Base-by-base conservation (phyloP, 1,140 invertebrate genomes). In the Potamilus streckersoni region DNA sequence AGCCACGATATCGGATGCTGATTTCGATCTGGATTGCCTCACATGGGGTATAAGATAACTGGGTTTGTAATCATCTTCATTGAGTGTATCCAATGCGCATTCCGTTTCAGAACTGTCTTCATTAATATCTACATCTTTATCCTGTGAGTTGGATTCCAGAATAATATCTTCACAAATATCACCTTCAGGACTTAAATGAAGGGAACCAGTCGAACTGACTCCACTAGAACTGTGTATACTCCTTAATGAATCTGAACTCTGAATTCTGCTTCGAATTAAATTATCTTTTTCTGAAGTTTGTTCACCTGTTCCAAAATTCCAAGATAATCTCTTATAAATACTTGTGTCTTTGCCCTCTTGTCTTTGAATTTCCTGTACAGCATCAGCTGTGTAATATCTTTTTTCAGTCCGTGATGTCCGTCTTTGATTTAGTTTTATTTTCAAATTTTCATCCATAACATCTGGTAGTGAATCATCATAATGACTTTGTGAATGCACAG, bases 241-340 rank as follows among this genome's bases (percentile, higher is more conserved):
- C 64, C 83, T 77, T 12, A 89, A 74, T 58, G 90, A 91, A 78
- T 92, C 91, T 14, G 87, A 86, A 74, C 90, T 91, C 20, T 88
- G 73, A 38, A 80, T 76, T 79, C 86, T 86, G 61, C 80, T 78
- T 69, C 80, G 79, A 5, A 85, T 73, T 57, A 78, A 79, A 65
- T 73, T 76, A 68, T 80, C 68, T 58, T 79, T 80, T 17, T 84
- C 82, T 20, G 82, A 74, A 71, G 74, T 85, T 86, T 80, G 89
- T 87, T 74, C 86, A 11, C 78, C 78, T n/a, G 80, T 82, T 31
- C 91, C 92, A 79, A 91, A 92, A 86, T 94, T 93, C 93, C 93
- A 93, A 17, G 93, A 93, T 19, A 93, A 86, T 49, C 93, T 88
- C 88, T 94, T 94, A 82, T 93, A 92, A 74, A 94, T 93, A 71